Base-by-base conservation (phyloP, 2,113 vertebrate genomes). In the Caranx melampygus region DNA sequence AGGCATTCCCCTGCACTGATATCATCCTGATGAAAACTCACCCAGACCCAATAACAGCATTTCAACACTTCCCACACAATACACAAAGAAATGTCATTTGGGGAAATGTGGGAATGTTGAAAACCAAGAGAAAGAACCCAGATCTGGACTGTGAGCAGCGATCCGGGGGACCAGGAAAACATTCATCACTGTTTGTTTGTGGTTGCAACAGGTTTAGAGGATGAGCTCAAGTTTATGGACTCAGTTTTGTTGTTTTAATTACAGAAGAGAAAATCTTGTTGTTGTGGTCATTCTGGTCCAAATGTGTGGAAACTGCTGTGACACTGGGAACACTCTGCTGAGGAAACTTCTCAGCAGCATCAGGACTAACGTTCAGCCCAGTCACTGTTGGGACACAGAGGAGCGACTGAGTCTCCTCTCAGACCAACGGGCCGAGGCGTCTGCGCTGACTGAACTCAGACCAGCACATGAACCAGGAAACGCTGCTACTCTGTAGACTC, bases 401-500 rank as follows among this genome's bases (percentile, higher is more conserved):
- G 10, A 15, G 26, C 26, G 26, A 26, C 26, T 26, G 26, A 26
- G 26, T 26, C 26, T 26, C 26, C 26, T 26, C 26, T 26, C 26
- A 26, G 26, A 26, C 26, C 26, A 26, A 26, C 26, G 26, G 26
- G 26, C 26, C 1, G 26, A 26, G 26, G 26, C 26, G 26, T 26
- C 26, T 26, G 26, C 26, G 1, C 26, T 26, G 26, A 26, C 26
- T 26, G 26, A 26, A 26, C 26, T 26, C 26, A 26, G 26, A 26
- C 26, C 26, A 26, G 26, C 26, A 58, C n/a, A 35, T 26, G 2
- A 61, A 14, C 5, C 21, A 73, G 47, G 14, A 63, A 10, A 20
- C 14, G 69, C 12, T 18, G 42, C 26, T 14, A 2, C 35, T 69
- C 37, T 6, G n/a, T 49, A 45, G 34, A 88, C 98, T 97, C 96